Conservation (phyloP, 2,888 invertebrate species). For the Drosophila neutralis region DNA sequence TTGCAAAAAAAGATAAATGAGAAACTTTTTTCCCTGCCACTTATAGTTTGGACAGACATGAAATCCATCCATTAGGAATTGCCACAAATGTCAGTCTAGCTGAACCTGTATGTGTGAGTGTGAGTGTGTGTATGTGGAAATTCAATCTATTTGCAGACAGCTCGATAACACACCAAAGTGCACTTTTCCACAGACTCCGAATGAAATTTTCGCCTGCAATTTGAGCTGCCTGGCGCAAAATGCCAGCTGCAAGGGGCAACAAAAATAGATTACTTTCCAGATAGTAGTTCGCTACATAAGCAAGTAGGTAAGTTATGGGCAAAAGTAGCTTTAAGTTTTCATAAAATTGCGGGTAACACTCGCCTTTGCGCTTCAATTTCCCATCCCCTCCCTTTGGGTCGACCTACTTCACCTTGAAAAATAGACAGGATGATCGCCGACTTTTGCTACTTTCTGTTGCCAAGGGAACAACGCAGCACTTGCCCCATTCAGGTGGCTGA, state of each 20-base stretch:
- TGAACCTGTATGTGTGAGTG: background rate
- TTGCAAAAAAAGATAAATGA: background rate
- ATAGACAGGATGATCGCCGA: slow-evolving; percentile 53
- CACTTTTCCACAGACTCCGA: slow-evolving; percentile 31
- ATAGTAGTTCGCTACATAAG: slow-evolving; percentile 14
- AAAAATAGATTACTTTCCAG: slow-evolving; percentile 18
- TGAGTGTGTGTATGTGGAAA: slow-evolving; percentile 25
- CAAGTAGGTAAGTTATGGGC: slow-evolving; percentile 26
- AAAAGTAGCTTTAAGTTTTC: slow-evolving; percentile 34
- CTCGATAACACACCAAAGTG: slow-evolving; percentile 47
- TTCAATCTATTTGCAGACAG: slow-evolving; percentile 51
- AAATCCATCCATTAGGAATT: background rate
- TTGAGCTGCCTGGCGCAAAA: slow-evolving; percentile 32
- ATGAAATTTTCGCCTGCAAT: slow-evolving; percentile 37
- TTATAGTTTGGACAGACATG: background rate
- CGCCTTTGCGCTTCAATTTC: background rate
- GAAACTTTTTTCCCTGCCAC: background rate
- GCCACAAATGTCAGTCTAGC: slow-evolving; percentile 3
- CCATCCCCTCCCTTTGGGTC: background rate
- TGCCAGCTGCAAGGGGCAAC: slow-evolving; percentile 18
- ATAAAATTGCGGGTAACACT: slow-evolving; percentile 1
- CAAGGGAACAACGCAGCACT: slow-evolving; percentile 60
- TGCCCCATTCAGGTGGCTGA: slow-evolving; percentile 8
- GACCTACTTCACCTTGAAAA: slow-evolving; percentile 34
- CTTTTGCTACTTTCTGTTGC: slow-evolving; percentile 49